Percentiles rank a stretch among this genome's conserved stretches.
phyloP scores from a whole-genome alignment of 2,797 vertebrate genomes.

The Gambusia yucatana region DNA sequence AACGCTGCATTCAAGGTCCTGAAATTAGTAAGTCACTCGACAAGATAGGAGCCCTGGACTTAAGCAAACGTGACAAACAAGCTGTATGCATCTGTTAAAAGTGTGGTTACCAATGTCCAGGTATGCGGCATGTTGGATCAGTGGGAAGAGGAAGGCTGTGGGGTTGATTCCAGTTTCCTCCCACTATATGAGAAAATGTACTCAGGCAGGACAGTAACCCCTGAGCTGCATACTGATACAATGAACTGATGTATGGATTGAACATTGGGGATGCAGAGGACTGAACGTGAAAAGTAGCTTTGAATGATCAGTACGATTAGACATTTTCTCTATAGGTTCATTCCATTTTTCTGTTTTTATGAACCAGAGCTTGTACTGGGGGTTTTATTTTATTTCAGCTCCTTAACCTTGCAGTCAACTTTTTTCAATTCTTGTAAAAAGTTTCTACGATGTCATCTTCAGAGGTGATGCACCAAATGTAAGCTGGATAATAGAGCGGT shows the following conservation, averaged over 20 bases:
- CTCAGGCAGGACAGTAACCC: not conserved
- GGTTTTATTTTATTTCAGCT: not conserved
- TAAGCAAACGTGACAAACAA: conserved; percentile 57
- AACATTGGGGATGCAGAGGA: not conserved
- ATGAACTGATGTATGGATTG: not conserved
- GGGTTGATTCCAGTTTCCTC: not conserved
- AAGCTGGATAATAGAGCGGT: conserved; percentile 39
- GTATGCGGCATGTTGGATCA: conserved; percentile 15
- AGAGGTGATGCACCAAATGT: conserved; percentile 47
- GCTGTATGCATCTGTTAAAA: conserved; percentile 29
- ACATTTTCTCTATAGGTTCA: not conserved
- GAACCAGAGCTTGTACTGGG: not conserved
- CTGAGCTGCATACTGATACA: not conserved
- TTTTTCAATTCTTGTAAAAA: conserved; percentile 36
- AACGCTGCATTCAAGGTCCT: conserved; percentile 80
- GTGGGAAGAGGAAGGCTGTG: not conserved
- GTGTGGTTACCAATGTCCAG: not conserved
- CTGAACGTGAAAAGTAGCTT: not conserved
- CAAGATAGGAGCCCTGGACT: conserved; percentile 66
- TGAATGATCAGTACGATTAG: not conserved
- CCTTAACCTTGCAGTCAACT: not conserved
- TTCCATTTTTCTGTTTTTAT: not conserved
- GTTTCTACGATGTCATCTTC: conserved; percentile 44
- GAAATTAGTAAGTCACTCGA: conserved; percentile 78
- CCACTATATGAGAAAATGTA: not conserved